These are phyloP conservation scores for Rosalia funebris DNA, from an alignment of 2,888 invertebrate species.

Conservation along the genomic window DNA sequence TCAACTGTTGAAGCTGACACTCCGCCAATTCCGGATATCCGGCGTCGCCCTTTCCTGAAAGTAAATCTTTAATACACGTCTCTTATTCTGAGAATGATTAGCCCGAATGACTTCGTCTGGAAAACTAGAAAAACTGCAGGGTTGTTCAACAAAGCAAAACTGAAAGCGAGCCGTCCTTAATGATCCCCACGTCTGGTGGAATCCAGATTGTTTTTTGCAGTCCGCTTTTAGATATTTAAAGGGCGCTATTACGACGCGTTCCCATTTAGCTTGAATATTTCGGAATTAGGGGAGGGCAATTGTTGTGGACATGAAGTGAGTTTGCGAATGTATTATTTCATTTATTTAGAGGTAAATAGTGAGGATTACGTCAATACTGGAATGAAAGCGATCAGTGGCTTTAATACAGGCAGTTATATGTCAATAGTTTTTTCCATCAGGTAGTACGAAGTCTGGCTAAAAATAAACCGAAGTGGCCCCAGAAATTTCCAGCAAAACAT, in stretches of 20 bases:
- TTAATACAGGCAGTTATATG: no score
- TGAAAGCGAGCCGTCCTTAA: background rate
- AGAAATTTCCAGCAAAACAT: no score
- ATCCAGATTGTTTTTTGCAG: background rate
- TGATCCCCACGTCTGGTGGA: background rate
- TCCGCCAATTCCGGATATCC: background rate
- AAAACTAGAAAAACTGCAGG: background rate
- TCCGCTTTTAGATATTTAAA: background rate
- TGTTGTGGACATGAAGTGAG: no score
- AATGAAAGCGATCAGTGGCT: no score
- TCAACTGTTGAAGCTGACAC: conserved; percentile 6
- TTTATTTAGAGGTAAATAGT: no score
- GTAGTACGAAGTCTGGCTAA: no score
- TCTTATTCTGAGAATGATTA: background rate
- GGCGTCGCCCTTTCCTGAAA: background rate
- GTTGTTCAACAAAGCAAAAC: conserved; percentile 22
- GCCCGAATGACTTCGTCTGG: background rate
- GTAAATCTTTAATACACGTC: conserved; percentile 9
- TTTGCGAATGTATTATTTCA: no score
- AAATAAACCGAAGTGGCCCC: no score
- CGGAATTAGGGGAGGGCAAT: no score
- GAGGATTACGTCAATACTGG: no score
- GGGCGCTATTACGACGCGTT: background rate
- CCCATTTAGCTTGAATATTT: background rate
- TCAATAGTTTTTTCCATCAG: no score